phyloP scores from a whole-genome alignment of 2,797 vertebrate genomes.

The Ctenochaetus hawaiiensis region DNA sequence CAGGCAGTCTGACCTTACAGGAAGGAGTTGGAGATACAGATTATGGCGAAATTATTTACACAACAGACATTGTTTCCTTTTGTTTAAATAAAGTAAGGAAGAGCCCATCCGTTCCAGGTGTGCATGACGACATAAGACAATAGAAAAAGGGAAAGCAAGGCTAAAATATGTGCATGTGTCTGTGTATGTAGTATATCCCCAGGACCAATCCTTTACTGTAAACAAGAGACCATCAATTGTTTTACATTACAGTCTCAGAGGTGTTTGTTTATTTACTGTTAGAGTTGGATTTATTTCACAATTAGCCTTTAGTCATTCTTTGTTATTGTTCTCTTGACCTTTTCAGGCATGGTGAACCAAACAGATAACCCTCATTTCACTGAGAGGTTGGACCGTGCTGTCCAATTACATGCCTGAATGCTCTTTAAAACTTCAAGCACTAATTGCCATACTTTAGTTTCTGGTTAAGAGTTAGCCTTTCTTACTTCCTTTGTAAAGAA shows the following conservation, averaged over 20 bases:
- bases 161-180: neutral
- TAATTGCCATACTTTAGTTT: constrained; percentile 23
- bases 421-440: constrained; percentile 44
- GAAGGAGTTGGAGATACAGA: constrained; percentile 55
- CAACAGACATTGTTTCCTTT: constrained; percentile 26
- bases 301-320: constrained; percentile 19
- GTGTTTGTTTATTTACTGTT: neutral
- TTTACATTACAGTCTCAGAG: neutral
- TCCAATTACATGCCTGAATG: constrained; percentile 60
- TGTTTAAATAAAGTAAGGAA: constrained; percentile 42
- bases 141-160: constrained; percentile 38
- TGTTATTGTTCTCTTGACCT: constrained; percentile 35
- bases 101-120: constrained; percentile 49
- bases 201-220: neutral
- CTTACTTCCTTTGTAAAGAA: constrained; percentile 1
- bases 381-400: constrained; percentile 22
- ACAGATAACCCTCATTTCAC: constrained; percentile 46
- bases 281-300: constrained; percentile 13
- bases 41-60: constrained; percentile 41
- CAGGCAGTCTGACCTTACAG: constrained; percentile 38
- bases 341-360: constrained; percentile 39
- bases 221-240: neutral
- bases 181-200: neutral
- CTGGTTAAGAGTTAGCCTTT: constrained; percentile 13
- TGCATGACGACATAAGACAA: constrained; percentile 16